phyloP scores from a whole-genome alignment of 2,113 vertebrate genomes.

The Brachyhypopomus gauderio region DNA sequence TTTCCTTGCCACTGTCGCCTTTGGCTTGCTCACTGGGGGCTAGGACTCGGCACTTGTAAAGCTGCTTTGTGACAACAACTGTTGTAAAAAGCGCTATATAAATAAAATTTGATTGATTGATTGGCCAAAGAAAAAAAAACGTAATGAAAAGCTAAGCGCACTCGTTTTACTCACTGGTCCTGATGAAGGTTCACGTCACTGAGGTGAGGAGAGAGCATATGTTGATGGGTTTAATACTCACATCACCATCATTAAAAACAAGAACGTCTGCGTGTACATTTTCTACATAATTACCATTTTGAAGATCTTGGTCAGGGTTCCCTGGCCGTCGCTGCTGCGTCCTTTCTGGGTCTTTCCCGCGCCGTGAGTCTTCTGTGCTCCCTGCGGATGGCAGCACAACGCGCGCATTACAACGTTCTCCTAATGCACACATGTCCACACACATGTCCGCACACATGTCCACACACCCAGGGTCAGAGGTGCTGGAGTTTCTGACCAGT shows the following conservation, averaged over 20 bases:
- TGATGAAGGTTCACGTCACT: slow-evolving; percentile 14
- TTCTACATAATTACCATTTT: slow-evolving; percentile 85
- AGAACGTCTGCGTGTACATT: neutral
- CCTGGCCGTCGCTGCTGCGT: slow-evolving; percentile 85
- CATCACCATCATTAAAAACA: neutral
- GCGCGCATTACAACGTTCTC: neutral
- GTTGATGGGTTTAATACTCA: neutral
- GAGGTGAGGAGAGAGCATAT: neutral
- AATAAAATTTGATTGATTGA: too few relatives aligned
- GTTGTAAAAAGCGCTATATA: too few relatives aligned
- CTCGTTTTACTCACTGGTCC: neutral
- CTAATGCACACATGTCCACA: too few relatives aligned
- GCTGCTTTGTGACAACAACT: too few relatives aligned
- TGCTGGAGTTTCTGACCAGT: too few relatives aligned
- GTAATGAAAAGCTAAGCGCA: neutral
- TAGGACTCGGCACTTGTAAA: too few relatives aligned
- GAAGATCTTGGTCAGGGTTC: slow-evolving; percentile 95
- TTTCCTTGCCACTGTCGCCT: too few relatives aligned
- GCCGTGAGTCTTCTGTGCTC: slow-evolving; percentile 71
- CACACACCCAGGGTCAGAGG: too few relatives aligned
- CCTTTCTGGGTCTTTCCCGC: slow-evolving; percentile 86
- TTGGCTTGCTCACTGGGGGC: too few relatives aligned
- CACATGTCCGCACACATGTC: too few relatives aligned
- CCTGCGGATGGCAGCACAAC: slow-evolving; percentile 58
- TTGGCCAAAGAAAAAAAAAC: too few relatives aligned